A percentile compares a stretch with the other conserved stretches of the same genome.
phyloP scores from a whole-genome alignment of 2,797 vertebrate species.

The Anisognathus igniventris region DNA sequence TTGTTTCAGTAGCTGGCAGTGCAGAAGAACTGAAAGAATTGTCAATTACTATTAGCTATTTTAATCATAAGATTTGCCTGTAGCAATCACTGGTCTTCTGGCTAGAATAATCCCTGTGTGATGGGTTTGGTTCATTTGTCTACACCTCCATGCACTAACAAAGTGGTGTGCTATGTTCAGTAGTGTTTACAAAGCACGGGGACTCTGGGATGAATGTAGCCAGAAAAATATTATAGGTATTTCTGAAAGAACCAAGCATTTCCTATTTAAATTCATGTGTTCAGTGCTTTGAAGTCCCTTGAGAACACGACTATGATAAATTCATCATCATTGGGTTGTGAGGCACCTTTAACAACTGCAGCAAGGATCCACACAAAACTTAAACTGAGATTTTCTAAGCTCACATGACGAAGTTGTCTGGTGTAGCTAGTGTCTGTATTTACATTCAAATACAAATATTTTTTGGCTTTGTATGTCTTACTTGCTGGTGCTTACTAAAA shows the following conservation, averaged over 20 bases:
- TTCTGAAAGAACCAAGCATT: neutral
- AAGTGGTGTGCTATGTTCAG: neutral
- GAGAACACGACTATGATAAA: neutral
- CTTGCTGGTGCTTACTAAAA: neutral
- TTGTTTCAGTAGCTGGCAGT: neutral
- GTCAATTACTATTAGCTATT: neutral
- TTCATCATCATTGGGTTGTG: neutral
- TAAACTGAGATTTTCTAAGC: neutral
- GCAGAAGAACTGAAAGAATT: neutral
- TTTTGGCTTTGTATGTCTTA: neutral
- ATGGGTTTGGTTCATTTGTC: neutral
- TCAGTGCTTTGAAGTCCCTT: neutral
- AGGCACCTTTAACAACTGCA: neutral
- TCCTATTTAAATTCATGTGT: neutral
- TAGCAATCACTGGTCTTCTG: neutral
- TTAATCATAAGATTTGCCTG: neutral
- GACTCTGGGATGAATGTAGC: neutral
- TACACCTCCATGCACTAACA: neutral
- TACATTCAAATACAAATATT: neutral
- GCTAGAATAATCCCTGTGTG: neutral
- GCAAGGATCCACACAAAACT: neutral
- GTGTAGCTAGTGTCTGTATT: neutral
- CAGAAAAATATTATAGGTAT: neutral
- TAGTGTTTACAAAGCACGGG: neutral
- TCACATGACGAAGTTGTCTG: fast-evolving